phyloP scores from a whole-genome alignment of 2,113 vertebrate species.

The Corythoichthys haematopterus region DNA sequence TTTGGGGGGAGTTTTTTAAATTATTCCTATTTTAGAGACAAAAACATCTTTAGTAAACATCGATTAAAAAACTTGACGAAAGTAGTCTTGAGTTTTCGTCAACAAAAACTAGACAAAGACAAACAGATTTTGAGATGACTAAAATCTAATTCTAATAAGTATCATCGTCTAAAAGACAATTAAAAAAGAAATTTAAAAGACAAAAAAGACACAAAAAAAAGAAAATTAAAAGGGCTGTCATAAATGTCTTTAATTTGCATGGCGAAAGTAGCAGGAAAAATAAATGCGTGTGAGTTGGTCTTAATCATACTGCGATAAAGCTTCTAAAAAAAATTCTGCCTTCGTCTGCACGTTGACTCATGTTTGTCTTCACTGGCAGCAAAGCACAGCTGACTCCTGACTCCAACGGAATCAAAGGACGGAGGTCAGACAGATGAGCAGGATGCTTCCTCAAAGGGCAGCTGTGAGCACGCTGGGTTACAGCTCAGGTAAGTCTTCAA shows the following conservation, averaged over 20 bases:
- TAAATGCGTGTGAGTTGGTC: background rate
- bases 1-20: too few relatives aligned
- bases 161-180: too few relatives aligned
- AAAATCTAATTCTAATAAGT: too few relatives aligned
- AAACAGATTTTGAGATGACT: too few relatives aligned
- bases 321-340: background rate
- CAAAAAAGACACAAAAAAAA: too few relatives aligned
- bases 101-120: too few relatives aligned
- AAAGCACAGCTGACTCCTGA: slow-evolving; percentile 28
- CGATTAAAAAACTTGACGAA: too few relatives aligned
- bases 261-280: background rate
- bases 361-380: slow-evolving; percentile 5
- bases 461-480: slow-evolving; percentile 58
- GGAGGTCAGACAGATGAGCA: slow-evolving; percentile 58
- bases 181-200: too few relatives aligned
- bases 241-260: background rate
- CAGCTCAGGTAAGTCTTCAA: slow-evolving; percentile 57
- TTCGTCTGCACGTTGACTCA: background rate
- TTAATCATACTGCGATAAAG: background rate
- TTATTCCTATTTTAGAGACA: too few relatives aligned
- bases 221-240: too few relatives aligned
- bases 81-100: too few relatives aligned
- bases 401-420: slow-evolving; percentile 20
- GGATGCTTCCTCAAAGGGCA: slow-evolving; percentile 70
- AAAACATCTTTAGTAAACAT: too few relatives aligned